These are phyloP conservation scores for Thymelicus lineola DNA, from an alignment of 2,888 invertebrate genomes.

Conservation along the genomic window DNA sequence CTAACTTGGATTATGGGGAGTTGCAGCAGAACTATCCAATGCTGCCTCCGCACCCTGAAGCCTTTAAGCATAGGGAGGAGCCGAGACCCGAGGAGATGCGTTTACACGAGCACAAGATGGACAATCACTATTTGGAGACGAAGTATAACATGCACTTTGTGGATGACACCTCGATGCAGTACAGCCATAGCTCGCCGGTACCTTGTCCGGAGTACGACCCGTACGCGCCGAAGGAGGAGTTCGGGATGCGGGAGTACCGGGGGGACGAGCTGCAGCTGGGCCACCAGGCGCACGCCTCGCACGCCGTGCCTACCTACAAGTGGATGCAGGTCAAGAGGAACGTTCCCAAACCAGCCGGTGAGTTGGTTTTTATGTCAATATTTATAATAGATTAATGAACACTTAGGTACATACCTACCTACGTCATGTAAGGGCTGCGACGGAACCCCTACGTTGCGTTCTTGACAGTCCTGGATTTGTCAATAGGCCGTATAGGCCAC, in stretches of 20 bases:
- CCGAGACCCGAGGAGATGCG: conserved; percentile 82
- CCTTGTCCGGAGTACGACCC: conserved; percentile 86
- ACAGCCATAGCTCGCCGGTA: conserved; percentile 75
- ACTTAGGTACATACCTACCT: no score
- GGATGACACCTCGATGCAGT: conserved; percentile 74
- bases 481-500: no score
- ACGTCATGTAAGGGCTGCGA: no score
- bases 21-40: conserved; percentile 80
- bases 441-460: no score
- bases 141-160: conserved; percentile 84
- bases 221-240: conserved; percentile 87
- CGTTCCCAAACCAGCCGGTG: conserved; percentile 96
- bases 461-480: no score
- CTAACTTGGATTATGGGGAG: conserved; percentile 92
- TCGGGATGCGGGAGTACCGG: conserved; percentile 70
- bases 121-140: conserved; percentile 79
- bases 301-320: conserved; percentile 95
- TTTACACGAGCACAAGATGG: conserved; percentile 74
- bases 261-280: conserved; percentile 66
- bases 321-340: conserved; percentile 99
- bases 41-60: conserved; percentile 82
- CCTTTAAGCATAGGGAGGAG: conserved; percentile 82
- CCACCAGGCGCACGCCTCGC: conserved; percentile 79
- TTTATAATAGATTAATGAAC: no score
- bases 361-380: conserved; percentile 56